Conservation (phyloP, 2,888 invertebrate species). For the Macaria notata region DNA sequence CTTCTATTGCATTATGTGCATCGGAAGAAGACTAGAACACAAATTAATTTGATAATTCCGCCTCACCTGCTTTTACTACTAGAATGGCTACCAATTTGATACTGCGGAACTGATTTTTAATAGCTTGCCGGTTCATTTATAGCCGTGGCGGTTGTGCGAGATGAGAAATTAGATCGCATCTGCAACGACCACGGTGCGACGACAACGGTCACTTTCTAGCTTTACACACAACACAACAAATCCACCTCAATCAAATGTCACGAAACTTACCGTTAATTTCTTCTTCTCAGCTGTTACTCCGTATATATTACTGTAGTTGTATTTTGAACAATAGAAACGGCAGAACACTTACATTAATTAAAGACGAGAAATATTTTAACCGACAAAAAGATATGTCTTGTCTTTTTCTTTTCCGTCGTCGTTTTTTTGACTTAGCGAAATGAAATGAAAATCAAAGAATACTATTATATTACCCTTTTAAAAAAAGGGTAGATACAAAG, state of each 20-base stretch:
- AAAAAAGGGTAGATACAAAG: too few relatives aligned
- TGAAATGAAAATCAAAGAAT: too few relatives aligned
- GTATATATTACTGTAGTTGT: conserved; percentile 45
- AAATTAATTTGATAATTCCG: conserved; percentile 52
- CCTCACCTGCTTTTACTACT: conserved; percentile 46
- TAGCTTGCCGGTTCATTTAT: conserved; percentile 65
- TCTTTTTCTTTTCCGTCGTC: conserved; percentile 64
- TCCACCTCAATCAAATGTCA: conserved; percentile 63
- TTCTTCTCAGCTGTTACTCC: conserved; percentile 38
- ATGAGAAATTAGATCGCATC: conserved; percentile 72
- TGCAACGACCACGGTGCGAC: conserved; percentile 50
- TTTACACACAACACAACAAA: conserved; percentile 79
- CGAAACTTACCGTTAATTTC: conserved; percentile 66
- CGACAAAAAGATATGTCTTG: conserved; percentile 60
- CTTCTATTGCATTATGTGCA: conserved; percentile 34
- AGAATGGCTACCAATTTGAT: conserved; percentile 51
- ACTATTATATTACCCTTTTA: too few relatives aligned
- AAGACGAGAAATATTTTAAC: conserved; percentile 52
- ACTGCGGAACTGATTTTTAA: conserved; percentile 62
- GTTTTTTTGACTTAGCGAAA: conserved; percentile 73
- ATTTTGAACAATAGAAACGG: conserved; percentile 51
- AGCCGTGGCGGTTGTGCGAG: conserved; percentile 59
- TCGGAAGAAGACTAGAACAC: conserved; percentile 36
- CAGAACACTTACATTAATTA: conserved; percentile 65
- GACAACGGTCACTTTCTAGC: conserved; percentile 78